Evolutionary conservation across 2,888 invertebrate species (phyloP), one percentile per base, ranked within the genome.

Genomic region (Cremastobaeus sp.): DNA sequence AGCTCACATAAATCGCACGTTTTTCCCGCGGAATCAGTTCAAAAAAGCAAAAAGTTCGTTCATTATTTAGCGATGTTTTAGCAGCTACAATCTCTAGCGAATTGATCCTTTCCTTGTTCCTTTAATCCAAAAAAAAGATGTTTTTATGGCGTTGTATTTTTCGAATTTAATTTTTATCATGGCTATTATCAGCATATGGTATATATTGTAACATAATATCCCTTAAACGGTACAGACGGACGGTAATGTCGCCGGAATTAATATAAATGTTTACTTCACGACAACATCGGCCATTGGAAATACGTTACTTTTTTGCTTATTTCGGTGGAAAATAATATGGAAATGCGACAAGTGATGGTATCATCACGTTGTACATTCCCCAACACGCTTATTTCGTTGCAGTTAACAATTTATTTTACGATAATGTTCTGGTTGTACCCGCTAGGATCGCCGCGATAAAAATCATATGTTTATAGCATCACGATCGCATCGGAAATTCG

Each of bases 371-470:
- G 39, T 52, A 60, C 32, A 39, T 60, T 37, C 69, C 47, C 28
- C 59, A 59, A 59, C 34, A 54, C 39, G 54, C 48, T 54, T 70
- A 62, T 70, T 70, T 48, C 55, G 34, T 34, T 25, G 55, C 55
- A 70, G 69, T 60, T 54, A 62, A 60, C 69, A 70, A 54, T 60
- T 60, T 70, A 60, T 62, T 70, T 70, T 70, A 60, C 30, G 69
- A 48, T 62, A 54, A 60, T 60, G 47, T 30, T 35, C 25, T 17
- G 47, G 25, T 39, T 28, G 41, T 48, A 15, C n/a, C 43, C 35
- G 37, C 41, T 4, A 54, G 47, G 60, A 60, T 18, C 34, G 17
- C 20, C 15, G 9, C 47, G 69, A 69, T 69, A 62, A 69, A 69
- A 69, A 69, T 60, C 54, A 35, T 28, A 69, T 25, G 54, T 69